Conservation (phyloP, 1,140 invertebrate genomes). For the Camponotus floridanus region DNA sequence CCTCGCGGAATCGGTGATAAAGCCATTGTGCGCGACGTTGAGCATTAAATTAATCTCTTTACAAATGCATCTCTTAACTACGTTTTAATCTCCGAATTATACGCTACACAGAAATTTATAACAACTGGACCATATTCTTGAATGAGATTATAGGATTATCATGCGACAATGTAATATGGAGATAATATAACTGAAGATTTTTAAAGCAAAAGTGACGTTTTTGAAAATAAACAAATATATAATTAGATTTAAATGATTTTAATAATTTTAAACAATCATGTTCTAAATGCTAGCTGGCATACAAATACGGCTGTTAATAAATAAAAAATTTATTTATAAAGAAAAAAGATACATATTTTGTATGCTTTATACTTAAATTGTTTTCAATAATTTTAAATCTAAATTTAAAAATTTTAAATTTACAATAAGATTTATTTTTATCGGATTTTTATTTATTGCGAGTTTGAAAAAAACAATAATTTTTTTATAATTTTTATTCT, state of each 20-base stretch:
- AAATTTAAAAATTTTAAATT: neutral
- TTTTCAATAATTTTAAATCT: neutral
- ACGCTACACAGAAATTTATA: neutral
- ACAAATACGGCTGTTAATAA: neutral
- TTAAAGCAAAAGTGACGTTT: neutral
- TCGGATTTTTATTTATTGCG: neutral
- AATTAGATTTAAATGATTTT: neutral
- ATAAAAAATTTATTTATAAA: slow-evolving; percentile 1
- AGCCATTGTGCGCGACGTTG: neutral
- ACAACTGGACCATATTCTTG: neutral
- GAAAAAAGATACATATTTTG: too few species aligned
- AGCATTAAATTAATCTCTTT: slow-evolving; percentile 10
- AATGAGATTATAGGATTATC: neutral
- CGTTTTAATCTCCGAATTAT: neutral
- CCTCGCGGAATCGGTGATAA: neutral
- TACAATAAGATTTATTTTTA: neutral
- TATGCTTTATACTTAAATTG: neutral
- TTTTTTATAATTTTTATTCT: neutral
- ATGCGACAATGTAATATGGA: neutral
- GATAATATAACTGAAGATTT: neutral
- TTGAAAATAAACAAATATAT: neutral
- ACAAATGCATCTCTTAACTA: neutral
- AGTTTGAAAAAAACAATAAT: neutral
- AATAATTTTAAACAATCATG: neutral
- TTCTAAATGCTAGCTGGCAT: neutral